Base-by-base conservation (phyloP, 2,888 invertebrate genomes). In the Oscheius sp. region DNA sequence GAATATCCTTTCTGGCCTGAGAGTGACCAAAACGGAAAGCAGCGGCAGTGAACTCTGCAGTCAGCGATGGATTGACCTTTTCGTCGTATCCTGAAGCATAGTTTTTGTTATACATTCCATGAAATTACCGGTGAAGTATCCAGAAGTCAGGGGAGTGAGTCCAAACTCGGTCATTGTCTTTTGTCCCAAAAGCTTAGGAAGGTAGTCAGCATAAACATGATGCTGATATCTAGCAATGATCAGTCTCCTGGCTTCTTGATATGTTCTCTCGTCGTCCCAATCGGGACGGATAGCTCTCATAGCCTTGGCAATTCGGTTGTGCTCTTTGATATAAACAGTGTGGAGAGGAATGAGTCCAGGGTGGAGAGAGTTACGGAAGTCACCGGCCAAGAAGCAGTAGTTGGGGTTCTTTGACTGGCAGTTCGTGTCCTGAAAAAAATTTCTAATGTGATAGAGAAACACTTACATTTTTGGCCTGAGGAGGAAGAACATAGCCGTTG, bases 31-130 rank as follows among this genome's bases (percentile, higher is more conserved):
- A 89, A 10, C 90, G 83, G 89, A 94, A 95, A 0, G 93, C 94
- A 0, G 94, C 93, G 2, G 80, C 75, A 0, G 95, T 93, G 90
- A 95, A 95, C 88, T 93, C 93, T 90, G 95, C 95, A 11, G 94
- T 93, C 70, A 95, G 92, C 7, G 93, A 92, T 0, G 94, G 93
- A 89, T 95, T 93, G 1, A 93, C 91, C 0, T 89, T 89, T 0
- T 92, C 90, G 88, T 94, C 92, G 88, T 94, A 76, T 21, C 75
- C 70, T 70, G 11, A 63, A 70, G 9, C 35, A 21, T 32, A 11
- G 21, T 21, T 33, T 5, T n/a, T 70, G 3, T n/a, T 29, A n/a
- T 13, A 13, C 2, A n/a, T 10, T 7, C 2, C 5, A 4, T 33
- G 13, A 3, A 10, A 29, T 13, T 9, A 72, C 60, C 72, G n/a